Percentiles rank a stretch among this genome's conserved stretches.
Evolutionary conservation across 2,113 vertebrate genomes (phyloP).

Genomic region (Procavia capensis): DNA sequence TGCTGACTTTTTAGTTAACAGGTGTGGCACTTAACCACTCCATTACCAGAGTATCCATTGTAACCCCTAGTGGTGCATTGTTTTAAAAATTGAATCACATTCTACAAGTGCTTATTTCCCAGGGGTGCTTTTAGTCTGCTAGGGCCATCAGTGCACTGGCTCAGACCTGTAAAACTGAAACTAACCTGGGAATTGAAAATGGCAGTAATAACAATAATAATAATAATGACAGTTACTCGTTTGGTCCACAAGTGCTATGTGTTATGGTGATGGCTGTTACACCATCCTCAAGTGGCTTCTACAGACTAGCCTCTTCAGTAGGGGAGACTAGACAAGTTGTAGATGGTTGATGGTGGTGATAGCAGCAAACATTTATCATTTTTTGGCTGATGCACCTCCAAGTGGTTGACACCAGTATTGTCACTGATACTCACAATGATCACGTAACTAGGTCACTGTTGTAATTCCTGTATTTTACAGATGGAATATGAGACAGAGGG

Average conservation of each 20-base stretch:
- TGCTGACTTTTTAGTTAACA: too few relatives aligned
- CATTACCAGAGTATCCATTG: too few relatives aligned
- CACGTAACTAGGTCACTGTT: background rate
- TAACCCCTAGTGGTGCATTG: background rate
- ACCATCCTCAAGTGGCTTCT: background rate
- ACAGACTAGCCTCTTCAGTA: background rate
- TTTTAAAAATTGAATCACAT: background rate
- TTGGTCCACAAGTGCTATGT: background rate
- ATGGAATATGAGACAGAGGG: background rate
- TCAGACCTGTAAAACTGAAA: background rate
- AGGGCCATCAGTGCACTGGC: background rate
- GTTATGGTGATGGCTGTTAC: background rate
- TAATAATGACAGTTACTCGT: too few relatives aligned
- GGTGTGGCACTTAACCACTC: too few relatives aligned
- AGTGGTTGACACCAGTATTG: conserved; percentile 19
- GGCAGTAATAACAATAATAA: background rate
- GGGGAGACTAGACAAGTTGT: background rate
- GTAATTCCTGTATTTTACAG: background rate
- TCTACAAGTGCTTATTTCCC: background rate
- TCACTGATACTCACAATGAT: background rate
- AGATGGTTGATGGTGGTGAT: background rate
- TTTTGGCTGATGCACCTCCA: background rate
- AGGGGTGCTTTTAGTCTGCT: background rate
- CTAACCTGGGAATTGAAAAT: background rate
- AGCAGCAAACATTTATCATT: background rate